These are phyloP conservation scores for Mechanitis mazaeus DNA, from an alignment of 2,888 invertebrate species.

Conservation along the genomic window DNA sequence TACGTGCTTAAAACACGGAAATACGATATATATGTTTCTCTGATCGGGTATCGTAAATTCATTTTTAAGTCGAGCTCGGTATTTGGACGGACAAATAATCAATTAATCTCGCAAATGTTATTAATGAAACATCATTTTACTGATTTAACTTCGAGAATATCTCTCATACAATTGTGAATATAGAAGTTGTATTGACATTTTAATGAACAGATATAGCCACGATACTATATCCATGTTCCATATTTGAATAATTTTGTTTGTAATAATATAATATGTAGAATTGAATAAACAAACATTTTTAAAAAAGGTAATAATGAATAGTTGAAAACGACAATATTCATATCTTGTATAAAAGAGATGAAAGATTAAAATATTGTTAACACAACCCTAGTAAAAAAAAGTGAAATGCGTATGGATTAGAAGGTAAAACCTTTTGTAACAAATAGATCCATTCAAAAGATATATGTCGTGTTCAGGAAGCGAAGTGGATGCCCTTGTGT, in stretches of 20 bases:
- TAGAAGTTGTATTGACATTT: too few species aligned
- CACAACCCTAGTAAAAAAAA: constrained; percentile 11
- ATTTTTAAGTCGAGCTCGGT: constrained; percentile 28
- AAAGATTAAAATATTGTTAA: not conserved
- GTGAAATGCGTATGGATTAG: constrained; percentile 28
- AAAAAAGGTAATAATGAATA: too few species aligned
- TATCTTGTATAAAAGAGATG: too few species aligned
- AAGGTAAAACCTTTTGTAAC: constrained; percentile 24
- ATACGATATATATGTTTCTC: constrained; percentile 38
- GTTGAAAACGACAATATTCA: too few species aligned
- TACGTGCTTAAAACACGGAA: constrained; percentile 46
- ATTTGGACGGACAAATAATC: constrained; percentile 25
- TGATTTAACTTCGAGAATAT: constrained; percentile 15
- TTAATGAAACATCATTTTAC: constrained; percentile 15
- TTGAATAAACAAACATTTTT: too few species aligned
- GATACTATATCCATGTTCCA: too few species aligned
- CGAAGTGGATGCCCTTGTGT: constrained; percentile 64
- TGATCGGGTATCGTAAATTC: constrained; percentile 29
- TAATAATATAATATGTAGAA: too few species aligned
- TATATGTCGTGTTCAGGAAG: constrained; percentile 61
- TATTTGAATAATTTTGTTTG: too few species aligned
- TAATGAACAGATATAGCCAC: too few species aligned
- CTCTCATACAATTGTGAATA: too few species aligned
- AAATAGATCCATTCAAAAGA: constrained; percentile 30
- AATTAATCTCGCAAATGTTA: constrained; percentile 19